Evolutionary conservation across 1,140 invertebrate genomes (phyloP), one percentile per base, ranked within the genome.

Genomic region (Zaprionus africanus): DNA sequence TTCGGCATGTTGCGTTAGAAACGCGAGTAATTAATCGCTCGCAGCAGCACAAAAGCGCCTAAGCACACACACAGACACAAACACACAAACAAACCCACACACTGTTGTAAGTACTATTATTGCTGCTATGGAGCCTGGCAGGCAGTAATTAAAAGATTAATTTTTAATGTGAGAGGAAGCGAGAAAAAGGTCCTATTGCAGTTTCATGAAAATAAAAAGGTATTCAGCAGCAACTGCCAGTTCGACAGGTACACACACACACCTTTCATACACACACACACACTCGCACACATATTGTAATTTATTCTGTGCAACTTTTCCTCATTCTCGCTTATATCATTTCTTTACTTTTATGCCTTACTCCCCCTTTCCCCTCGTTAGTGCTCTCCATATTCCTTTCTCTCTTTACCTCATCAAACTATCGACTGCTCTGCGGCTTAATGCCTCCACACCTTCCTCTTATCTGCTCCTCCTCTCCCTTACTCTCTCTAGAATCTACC

Each of bases 61-160:
- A 59, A 63, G 22, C 54, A 75, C 53, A 43, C n/a, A 43, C 38
- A 34, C 6, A 28, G 4, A 28, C 11, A 41, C 59, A 34, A 5
- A 38, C 28, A 28, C 11, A 41, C 59, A 34, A 5, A 38, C 28
- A 43, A 31, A 41, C 31, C 34, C 68, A 26, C 15, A 31, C 9
- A 31, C 13, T 31, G 34, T 65, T 71, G 56, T 38, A 15, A 26
- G 12, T 28, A 53, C 19, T 36, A 53, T 46, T 57, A 46, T 64
- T 67, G 59, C 51, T 28, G n/a, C 28, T 15, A 43, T 12, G 43
- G 17, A 67, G 72, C 60, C 65, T 66, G 57, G 38, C 53, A 51
- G 66, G 49, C 84, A 60, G 84, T 87, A 87, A 87, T 87, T 87
- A 87, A 87, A 87, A 81, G 78, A 88, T 87, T 87, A 87, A 87